phyloP scores from a whole-genome alignment of 2,888 invertebrate species.

The Caenorhabditis panamensis region DNA sequence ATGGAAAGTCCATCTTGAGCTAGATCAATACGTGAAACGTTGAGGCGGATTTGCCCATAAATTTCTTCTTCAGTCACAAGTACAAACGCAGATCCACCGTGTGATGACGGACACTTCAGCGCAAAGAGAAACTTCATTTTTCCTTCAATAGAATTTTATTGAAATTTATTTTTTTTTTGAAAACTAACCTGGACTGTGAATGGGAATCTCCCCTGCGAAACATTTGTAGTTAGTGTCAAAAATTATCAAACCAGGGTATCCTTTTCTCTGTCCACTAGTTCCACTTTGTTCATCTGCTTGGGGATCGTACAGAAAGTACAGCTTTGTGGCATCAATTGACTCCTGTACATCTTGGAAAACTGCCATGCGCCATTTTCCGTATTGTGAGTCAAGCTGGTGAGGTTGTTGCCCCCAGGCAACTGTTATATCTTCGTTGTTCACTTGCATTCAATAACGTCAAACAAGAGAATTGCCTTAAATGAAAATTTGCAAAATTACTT shows the following conservation, averaged over 20 bases:
- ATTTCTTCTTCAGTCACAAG: slow-evolving; percentile 70
- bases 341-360: slow-evolving; percentile 78
- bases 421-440: slow-evolving; percentile 78
- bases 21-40: slow-evolving; percentile 76
- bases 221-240: slow-evolving; percentile 77
- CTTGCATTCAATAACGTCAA: slow-evolving; percentile 70
- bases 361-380: slow-evolving; percentile 74
- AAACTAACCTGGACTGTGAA: slow-evolving; percentile 72
- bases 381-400: slow-evolving; percentile 76
- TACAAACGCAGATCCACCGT: slow-evolving; percentile 75
- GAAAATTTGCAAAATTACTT: no score
- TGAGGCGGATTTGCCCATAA: slow-evolving; percentile 70
- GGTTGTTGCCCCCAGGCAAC: slow-evolving; percentile 80
- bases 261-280: slow-evolving; percentile 77
- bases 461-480: not conserved
- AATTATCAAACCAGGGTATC: slow-evolving; percentile 75
- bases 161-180: not conserved
- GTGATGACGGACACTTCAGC: slow-evolving; percentile 72
- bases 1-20: slow-evolving; percentile 75
- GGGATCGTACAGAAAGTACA: slow-evolving; percentile 81
- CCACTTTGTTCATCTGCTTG: slow-evolving; percentile 76
- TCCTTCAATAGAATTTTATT: slow-evolving; percentile 62
- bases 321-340: slow-evolving; percentile 73
- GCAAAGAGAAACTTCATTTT: slow-evolving; percentile 78
- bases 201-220: slow-evolving; percentile 74